Base-by-base conservation (phyloP, 2,113 vertebrate genomes). In the Erythrocercus mccallii region DNA sequence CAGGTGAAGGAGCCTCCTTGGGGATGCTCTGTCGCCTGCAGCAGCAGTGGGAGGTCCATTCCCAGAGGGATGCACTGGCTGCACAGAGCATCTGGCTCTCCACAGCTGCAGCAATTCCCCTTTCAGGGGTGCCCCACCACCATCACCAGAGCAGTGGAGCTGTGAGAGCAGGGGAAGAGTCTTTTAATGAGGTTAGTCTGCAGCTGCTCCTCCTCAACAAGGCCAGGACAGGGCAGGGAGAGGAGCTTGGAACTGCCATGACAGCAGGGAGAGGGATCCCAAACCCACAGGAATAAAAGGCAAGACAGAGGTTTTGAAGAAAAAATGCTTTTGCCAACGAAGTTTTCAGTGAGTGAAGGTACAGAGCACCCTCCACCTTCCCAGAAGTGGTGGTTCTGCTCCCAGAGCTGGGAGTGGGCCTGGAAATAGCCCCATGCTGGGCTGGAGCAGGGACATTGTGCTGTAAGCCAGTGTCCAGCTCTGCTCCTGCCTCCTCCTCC, bases 381-480 rank as follows among this genome's bases (percentile, higher is more conserved):
- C 42, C 50, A 58, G 57, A 79, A 80, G 44, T 9, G 31, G 40
- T 44, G 72, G 30, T n/a, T 19, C 23, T n/a, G 0, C 44, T 66
- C 3, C 6, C 33, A 48, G 65, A 74, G 72, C 58, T 0, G 0
- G 71, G 2, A 3, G 38, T 1, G 1, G 80, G 44, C 62, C 74
- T 86, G 40, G 62, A 61, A 91, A 71, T 23, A 5, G 50, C 40
- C 12, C 5, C 10, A 3, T 18, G 24, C 37, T 28, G 47, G 66
- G n/a, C 79, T 42, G 44, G 19, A 28, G 57, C 33, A 15, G 62
- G 1, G 58, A 3, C 8, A 10, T 17, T 28, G 19, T 60, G 47
- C 65, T 11, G 10, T 2, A 21, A 33, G 47, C 13, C 69, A 0
- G 0, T 2, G 15, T 31, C 73, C 45, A 45, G 38, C 12, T n/a